Evolutionary conservation across 2,113 vertebrate species (phyloP).

Genomic region (Cochlearius cochlearius): DNA sequence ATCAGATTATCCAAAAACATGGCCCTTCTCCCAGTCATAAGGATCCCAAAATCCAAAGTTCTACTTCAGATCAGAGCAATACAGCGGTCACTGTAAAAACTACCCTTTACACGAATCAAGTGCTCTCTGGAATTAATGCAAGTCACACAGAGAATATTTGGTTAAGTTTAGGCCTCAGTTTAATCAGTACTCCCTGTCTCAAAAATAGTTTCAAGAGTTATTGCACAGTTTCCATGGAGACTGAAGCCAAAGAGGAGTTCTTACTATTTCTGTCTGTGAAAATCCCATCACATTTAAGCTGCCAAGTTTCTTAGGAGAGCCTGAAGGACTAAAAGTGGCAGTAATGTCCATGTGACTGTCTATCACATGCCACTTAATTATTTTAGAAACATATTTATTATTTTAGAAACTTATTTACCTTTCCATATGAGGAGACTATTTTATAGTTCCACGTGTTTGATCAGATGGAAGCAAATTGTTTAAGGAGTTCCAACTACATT

Average conservation of each 20-base stretch:
- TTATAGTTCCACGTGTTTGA: not conserved
- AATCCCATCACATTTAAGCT: slow-evolving; percentile 43
- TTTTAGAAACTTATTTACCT: slow-evolving; percentile 27
- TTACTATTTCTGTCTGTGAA: slow-evolving; percentile 50
- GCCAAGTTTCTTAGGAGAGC: slow-evolving; percentile 27
- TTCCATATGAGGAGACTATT: not conserved
- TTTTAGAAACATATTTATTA: slow-evolving; percentile 29
- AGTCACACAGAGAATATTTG: not conserved
- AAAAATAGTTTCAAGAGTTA: slow-evolving; percentile 37
- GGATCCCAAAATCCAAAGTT: not conserved
- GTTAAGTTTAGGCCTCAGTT: slow-evolving; percentile 21
- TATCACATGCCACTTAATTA: slow-evolving; percentile 31
- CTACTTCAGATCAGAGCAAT: not conserved
- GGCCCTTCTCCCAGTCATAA: not conserved
- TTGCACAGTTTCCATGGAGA: slow-evolving; percentile 34
- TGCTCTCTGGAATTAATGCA: not conserved
- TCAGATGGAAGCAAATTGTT: not conserved
- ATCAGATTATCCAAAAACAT: not conserved
- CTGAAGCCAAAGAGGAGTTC: not conserved
- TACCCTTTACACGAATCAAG: not conserved
- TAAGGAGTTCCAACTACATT: not conserved
- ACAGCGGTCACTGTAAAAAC: not conserved
- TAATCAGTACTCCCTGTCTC: slow-evolving; percentile 1
- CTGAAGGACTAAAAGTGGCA: slow-evolving; percentile 31
- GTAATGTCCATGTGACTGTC: not conserved